Base-by-base conservation (phyloP, 2,888 invertebrate genomes). In the Laspeyria flexula region DNA sequence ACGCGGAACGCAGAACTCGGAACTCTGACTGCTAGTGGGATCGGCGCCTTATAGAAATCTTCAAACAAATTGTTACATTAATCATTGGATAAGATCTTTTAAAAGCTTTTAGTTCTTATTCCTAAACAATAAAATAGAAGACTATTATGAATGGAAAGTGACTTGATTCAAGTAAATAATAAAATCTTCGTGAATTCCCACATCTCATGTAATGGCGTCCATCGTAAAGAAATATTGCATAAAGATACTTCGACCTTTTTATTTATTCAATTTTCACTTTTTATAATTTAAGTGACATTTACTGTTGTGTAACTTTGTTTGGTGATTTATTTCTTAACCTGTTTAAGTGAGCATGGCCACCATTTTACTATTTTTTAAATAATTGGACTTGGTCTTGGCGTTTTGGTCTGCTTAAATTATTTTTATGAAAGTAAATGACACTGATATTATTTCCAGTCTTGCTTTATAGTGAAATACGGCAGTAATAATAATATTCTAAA, bases 281-380 rank as follows among this genome's bases (percentile, higher is more conserved):
- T 63, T 29, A 43, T 52, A 37, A 42, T 57, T 68, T 37, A 42
- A 43, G 43, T 69, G 57, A 15, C 65, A 65, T 66, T 66, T 57
- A 40, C 37, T 18, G 33, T 56, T 61, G 39, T 50, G 47, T 43
- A 56, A 65, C 45, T 47, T 33, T 18, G 44, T 41, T 25, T 16
- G 0, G 38, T 27, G 21, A 10, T 43, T 46, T 44, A 33, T 61
- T 42, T 38, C 39, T 43, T 25, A 27, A 29, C 30, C 13, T 27
- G 16, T 39, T 40, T 39, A 39, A 37, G 23, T 41, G 15, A 10
- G n/a, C 15, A 21, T 18, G 16, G 11, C 29, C 10, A 1, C 12
- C 12, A 31, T 44, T 43, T 25, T 12, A 38, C 10, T 9, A 42
- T 38, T 21, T 37, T 35, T 37, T n/a, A n/a, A 29, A 30, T 29